Evolutionary conservation across 2,113 vertebrate species (phyloP), one percentile per base, ranked within the genome.

Genomic region (Suricata suricatta): DNA sequence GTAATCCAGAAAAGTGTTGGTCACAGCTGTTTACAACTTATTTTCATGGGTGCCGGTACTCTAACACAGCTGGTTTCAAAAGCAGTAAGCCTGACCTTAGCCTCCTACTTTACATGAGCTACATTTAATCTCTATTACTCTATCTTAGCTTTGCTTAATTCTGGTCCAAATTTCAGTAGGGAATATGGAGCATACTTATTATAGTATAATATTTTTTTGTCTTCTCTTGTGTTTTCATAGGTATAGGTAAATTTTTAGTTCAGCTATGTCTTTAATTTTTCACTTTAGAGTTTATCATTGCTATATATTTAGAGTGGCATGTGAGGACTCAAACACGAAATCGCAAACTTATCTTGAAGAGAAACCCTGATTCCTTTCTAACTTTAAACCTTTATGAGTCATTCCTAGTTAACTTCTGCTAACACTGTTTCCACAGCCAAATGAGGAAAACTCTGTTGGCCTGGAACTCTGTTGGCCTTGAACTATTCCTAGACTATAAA

Each of bases 281-380:
- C 50, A 66, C 68, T 57, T 97, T 83, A 77, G 9, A 68, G 12
- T 77, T 89, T 64, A 81, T 21, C 7, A 64, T 52, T 93, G 16
- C 44, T 90, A 16, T 60, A 31, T 77, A 74, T 85, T 96, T 87
- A 74, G 29, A 50, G 21, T 79, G 41, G 41, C 60, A 87, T 80
- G 11, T 64, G 25, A 89, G 72, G 35, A 92, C 15, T 92, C n/a
- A 92, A 92, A 94, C 19, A 35, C 94, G 76, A 94, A 91, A 87
- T 88, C 29, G 38, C 8, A 83, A n/a, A 23, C 15, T 81, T 19
- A 25, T 90, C 76, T 90, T 95, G 63, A 95, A 83, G 25, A 90
- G 81, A 88, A 95, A 80, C 52, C 33, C 17, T 68, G 33, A 47
- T 80, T 80, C 52, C 17, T 41, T 88, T 90, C 31, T 64, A 90